A percentile compares a stretch with the other conserved stretches of the same genome.
Conservation (phyloP, 2,113 vertebrate genomes). For the Nothoprocta pentlandii region DNA sequence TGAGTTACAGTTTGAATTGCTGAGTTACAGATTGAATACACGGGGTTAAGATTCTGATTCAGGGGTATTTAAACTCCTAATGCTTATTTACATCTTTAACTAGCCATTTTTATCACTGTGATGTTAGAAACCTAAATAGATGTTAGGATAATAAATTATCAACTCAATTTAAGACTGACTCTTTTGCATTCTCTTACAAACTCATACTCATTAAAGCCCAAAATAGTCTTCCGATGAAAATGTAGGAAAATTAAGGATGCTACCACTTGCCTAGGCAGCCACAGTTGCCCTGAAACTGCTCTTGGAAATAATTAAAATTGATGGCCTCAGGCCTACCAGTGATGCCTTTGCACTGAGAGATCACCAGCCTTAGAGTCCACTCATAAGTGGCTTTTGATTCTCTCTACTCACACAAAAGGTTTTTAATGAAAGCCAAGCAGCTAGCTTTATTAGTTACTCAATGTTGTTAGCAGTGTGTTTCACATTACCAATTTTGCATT, state of each 20-base stretch:
- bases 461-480: neutral
- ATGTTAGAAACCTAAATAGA: neutral
- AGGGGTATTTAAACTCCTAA: neutral
- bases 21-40: neutral
- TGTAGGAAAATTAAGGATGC: slow-evolving; percentile 19
- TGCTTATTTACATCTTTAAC: neutral
- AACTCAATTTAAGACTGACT: neutral
- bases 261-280: neutral
- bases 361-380: neutral
- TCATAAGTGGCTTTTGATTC: neutral
- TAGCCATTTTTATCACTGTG: neutral
- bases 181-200: neutral
- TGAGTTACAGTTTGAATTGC: neutral
- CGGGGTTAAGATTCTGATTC: neutral
- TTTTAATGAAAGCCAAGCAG: slow-evolving; percentile 15
- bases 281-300: slow-evolving; percentile 1
- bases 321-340: neutral
- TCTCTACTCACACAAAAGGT: neutral
- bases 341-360: neutral
- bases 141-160: neutral
- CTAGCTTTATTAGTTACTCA: neutral
- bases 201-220: neutral
- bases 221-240: neutral
- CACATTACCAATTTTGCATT: neutral
- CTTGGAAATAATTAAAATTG: slow-evolving; percentile 27